Base-by-base conservation (phyloP, 2,797 vertebrate species). In the Alca torda region DNA sequence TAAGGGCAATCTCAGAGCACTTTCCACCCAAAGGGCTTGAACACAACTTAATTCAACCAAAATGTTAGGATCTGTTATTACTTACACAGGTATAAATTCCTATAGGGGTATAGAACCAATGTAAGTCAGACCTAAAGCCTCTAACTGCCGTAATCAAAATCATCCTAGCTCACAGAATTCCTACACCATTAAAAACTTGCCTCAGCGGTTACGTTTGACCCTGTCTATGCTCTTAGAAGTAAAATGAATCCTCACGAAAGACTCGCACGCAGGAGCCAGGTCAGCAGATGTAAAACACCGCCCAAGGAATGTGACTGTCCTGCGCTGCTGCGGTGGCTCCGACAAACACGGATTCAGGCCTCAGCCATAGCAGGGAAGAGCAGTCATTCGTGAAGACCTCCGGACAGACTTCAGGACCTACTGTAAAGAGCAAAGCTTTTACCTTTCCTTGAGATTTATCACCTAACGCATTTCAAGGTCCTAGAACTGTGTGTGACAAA, bases 371-470 rank as follows among this genome's bases (percentile, higher is more conserved):
- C 54, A 61, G 57, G 80, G 39, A 95, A 64, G 43, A 76, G 90
- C 8, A 91, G 74, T 48, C 35, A 93, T 70, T 76, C 35, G 7
- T 56, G 83, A 83, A 91, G 54, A 41, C 46, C 87, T 60, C 46
- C 0, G 78, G 65, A 90, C 9, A 56, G 63, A 65, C n/a, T 73
- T 74, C 33, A 61, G 69, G 39, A 56, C 65, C 56, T 80, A 68
- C 56, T 75, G 31, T 53, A 59, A 90, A 76, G n/a, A 65, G 63
- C 21, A 50, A 78, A 89, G 35, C 35, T 91, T 70, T 81, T 51
- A 84, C 54, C 46, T 72, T 76, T 79, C 6, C 87, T 73, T 74
- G 37, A 92, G 63, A 95, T 95, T 90, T 84, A 84, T 84, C 83
- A 75, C 12, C 31, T 45, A 77, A 77, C 46, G 18, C 4, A 43